Evolutionary conservation across 2,888 invertebrate species (phyloP).

Genomic region (Coecobrya sp.): DNA sequence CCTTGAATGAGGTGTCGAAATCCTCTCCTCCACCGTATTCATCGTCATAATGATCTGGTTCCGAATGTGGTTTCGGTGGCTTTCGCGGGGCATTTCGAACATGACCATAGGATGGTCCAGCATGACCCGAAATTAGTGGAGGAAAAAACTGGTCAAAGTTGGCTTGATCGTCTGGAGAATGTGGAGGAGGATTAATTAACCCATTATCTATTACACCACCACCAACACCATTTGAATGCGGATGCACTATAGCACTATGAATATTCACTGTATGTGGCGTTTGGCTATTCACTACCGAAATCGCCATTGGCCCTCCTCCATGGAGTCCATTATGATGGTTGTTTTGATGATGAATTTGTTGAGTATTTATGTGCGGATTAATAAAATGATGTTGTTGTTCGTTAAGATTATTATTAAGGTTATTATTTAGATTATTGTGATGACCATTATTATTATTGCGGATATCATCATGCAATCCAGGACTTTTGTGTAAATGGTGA

Average conservation of each 20-base stretch:
- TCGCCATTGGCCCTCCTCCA: conserved; percentile 14
- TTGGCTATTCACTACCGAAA: conserved; percentile 31
- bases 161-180: conserved; percentile 41
- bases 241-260: conserved; percentile 74
- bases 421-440: too few species aligned
- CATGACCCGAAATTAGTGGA: not conserved
- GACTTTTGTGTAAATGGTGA: conserved; percentile 61
- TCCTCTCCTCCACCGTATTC: conserved; percentile 23
- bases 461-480: conserved; percentile 65
- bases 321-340: conserved; percentile 12
- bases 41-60: conserved; percentile 55
- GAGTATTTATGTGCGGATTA: not conserved
- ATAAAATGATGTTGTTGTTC: not conserved
- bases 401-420: conserved; percentile 43
- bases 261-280: conserved; percentile 69
- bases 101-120: not conserved
- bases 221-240: conserved; percentile 49
- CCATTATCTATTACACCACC: conserved; percentile 59
- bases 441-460: conserved; percentile 10
- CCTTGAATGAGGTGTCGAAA: conserved; percentile 6
- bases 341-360: conserved; percentile 13
- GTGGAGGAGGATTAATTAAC: conserved; percentile 34
- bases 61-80: conserved; percentile 58
- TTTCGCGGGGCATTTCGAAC: not conserved
- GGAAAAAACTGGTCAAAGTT: conserved; percentile 49